Evolutionary conservation across 2,797 vertebrate species (phyloP).

Genomic region (Tiaroga cobitis): DNA sequence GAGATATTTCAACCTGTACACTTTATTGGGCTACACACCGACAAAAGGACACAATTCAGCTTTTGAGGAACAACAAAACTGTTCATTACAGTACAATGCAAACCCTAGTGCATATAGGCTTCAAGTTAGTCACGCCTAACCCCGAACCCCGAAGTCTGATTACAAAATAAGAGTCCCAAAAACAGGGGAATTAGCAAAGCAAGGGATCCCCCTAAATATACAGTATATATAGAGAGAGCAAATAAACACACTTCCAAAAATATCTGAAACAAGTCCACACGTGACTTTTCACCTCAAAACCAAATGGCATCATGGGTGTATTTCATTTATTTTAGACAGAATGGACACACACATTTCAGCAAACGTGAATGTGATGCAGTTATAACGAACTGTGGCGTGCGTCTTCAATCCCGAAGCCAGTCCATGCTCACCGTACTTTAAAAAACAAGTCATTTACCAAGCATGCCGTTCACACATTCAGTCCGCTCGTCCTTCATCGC

Average conservation of each 20-base stretch:
- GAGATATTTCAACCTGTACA: slow-evolving; percentile 73
- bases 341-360: slow-evolving; percentile 1
- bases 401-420: slow-evolving; percentile 6
- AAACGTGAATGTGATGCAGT: background rate
- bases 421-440: slow-evolving; percentile 5
- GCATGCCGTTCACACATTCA: slow-evolving; percentile 19
- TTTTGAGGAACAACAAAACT: slow-evolving; percentile 64
- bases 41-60: slow-evolving; percentile 84
- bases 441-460: slow-evolving; percentile 12
- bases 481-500: background rate
- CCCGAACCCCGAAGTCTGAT: slow-evolving; percentile 29
- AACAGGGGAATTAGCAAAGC: slow-evolving; percentile 5
- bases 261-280: background rate
- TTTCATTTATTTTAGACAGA: background rate
- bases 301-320: slow-evolving; percentile 16
- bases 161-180: slow-evolving; percentile 26
- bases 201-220: slow-evolving; percentile 20
- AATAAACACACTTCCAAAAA: slow-evolving; percentile 25
- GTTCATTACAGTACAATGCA: slow-evolving; percentile 72
- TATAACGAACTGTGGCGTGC: slow-evolving; percentile 9
- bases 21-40: slow-evolving; percentile 87
- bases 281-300: background rate
- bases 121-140: slow-evolving; percentile 54
- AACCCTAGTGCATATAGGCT: slow-evolving; percentile 59
- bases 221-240: slow-evolving; percentile 26